Percentiles rank a stretch among this genome's conserved stretches.
phyloP scores from a whole-genome alignment of 2,888 invertebrate species.

The Apoda limacodes region DNA sequence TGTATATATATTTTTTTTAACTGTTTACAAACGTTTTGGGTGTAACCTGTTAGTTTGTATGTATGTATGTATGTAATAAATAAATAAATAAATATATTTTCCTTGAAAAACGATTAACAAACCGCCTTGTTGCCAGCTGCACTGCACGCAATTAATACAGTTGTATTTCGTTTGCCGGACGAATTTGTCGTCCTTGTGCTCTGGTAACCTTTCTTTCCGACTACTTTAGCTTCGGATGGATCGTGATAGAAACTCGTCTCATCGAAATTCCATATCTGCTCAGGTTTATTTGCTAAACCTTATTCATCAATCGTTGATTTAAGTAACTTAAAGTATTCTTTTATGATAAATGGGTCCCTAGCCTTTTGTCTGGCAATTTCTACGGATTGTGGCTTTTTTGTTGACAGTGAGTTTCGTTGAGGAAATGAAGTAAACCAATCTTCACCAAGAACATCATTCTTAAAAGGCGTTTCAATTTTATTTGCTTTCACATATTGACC shows the following conservation, averaged over 20 bases:
- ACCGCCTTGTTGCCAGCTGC: too few species aligned
- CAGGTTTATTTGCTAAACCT: conserved; percentile 21
- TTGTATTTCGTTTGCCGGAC: too few species aligned
- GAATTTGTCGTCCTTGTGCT: too few species aligned
- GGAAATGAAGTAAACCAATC: conserved; percentile 23
- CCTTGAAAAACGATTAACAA: too few species aligned
- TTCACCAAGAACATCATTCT: conserved; percentile 22
- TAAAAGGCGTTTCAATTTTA: conserved; percentile 23
- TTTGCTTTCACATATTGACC: conserved; percentile 18
- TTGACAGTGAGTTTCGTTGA: conserved; percentile 13
- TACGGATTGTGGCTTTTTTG: conserved; percentile 22
- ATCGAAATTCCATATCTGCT: conserved; percentile 21
- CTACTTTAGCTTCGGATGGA: conserved; percentile 19
- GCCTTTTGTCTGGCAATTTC: conserved; percentile 20
- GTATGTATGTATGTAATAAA: too few species aligned
- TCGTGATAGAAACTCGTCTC: conserved; percentile 22
- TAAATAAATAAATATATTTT: too few species aligned
- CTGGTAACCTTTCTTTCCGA: conserved; percentile 14
- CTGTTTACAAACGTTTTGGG: too few species aligned
- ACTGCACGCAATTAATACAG: too few species aligned
- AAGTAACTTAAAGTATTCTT: conserved; percentile 7
- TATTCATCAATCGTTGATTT: conserved; percentile 16
- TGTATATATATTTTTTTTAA: too few species aligned
- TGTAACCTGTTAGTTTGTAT: too few species aligned
- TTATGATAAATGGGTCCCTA: conserved; percentile 16